These are phyloP conservation scores for Danaus chrysippus DNA, from an alignment of 2,888 invertebrate species.

Conservation along the genomic window DNA sequence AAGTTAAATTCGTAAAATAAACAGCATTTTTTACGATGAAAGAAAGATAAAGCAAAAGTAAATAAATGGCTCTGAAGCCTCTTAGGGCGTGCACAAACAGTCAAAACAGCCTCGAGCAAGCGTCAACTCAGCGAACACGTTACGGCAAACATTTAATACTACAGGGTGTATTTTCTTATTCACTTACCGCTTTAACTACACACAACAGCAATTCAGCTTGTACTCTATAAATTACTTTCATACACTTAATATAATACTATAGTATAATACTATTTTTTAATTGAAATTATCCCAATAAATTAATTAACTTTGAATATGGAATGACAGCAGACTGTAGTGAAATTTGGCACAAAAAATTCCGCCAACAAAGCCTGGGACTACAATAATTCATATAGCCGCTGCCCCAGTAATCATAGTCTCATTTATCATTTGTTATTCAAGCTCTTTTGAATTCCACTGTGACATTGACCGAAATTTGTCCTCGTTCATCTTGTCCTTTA, in stretches of 20 bases:
- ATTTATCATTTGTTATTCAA: slow-evolving; percentile 56
- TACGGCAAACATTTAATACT: slow-evolving; percentile 1
- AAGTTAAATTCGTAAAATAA: slow-evolving; percentile 23
- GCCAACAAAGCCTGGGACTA: slow-evolving; percentile 30
- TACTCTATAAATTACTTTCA: slow-evolving; percentile 1
- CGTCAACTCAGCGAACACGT: neutral
- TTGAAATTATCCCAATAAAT: neutral
- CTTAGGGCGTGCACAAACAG: slow-evolving; percentile 17
- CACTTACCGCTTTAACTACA: neutral
- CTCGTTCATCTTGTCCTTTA: slow-evolving; percentile 47
- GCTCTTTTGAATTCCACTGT: slow-evolving; percentile 37
- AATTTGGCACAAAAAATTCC: neutral
- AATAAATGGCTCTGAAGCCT: slow-evolving; percentile 55
- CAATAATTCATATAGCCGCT: slow-evolving; percentile 46
- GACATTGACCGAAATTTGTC: slow-evolving; percentile 45
- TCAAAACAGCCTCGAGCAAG: slow-evolving; percentile 16
- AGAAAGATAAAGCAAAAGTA: slow-evolving; percentile 48
- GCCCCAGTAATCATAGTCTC: slow-evolving; percentile 50
- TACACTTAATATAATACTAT: neutral
- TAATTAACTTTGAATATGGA: neutral
- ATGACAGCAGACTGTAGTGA: neutral
- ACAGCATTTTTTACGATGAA: slow-evolving; percentile 44
- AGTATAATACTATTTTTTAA: neutral
- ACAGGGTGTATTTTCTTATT: neutral
- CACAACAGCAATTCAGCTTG: neutral